Evolutionary conservation across 2,113 vertebrate species (phyloP), one percentile per base, ranked within the genome.

Genomic region (Poecile atricapillus): DNA sequence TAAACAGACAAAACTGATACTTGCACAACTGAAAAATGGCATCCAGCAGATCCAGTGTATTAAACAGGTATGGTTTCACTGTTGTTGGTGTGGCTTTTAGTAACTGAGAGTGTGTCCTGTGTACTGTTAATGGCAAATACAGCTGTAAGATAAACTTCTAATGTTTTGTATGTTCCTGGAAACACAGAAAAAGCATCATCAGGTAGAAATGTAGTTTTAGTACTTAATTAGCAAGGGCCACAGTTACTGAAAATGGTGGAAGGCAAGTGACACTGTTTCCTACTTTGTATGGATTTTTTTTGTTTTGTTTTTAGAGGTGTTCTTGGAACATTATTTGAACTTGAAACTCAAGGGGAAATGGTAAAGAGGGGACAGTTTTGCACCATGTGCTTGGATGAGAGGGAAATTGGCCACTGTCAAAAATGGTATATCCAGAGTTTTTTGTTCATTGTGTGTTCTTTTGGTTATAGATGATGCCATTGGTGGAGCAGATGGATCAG

Each of bases 31-130:
- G 71, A 96, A 88, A 2, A 98, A 99, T 89, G 99, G 99, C 14
- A 98, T 99, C 63, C 98, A 98, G 77, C 99, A 99, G 97, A 99
- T 99, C 87, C 98, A 98, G 75, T 97, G 97, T 46, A 88, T 99
- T 76, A 99, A 99, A 95, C 98, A 99, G 98, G 99, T 99, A 91
- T 94, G 75, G 21, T 56, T 83, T 65, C 44, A 25, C 16, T 89
- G 50, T 43, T 84, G 50, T 53, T 47, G 33, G 5, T 7, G 39
- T 74, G 27, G 13, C 15, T 79, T 87, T 80, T 82, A 67, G 39
- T 59, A 52, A 59, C 33, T 62, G 27, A n/a, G 14, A 25, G 17
- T 4, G 35, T 73, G 46, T 77, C 8, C 5, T 37, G 18, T 55
- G 28, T 13, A 13, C n/a, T 47, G 4, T 24, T 46, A 49, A 20